Evolutionary conservation across 2,113 vertebrate species (phyloP), one percentile per base, ranked within the genome.

Genomic region (Eulacestoma nigropectus): DNA sequence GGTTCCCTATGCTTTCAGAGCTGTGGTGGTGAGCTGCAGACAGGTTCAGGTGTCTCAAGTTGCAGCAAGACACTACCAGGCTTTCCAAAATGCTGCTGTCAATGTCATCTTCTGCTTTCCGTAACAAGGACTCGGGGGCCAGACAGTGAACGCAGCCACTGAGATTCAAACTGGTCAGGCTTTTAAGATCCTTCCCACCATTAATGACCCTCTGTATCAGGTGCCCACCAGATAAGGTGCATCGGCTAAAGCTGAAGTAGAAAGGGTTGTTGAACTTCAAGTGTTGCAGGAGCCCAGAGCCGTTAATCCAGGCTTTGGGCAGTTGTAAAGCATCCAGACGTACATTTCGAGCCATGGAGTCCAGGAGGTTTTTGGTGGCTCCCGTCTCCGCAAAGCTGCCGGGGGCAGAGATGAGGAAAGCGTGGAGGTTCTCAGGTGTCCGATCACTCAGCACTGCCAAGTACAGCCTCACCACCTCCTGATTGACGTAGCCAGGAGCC

Each of bases 401-500:
- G 0, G 99, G 99, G 74, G 99, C 98, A 1, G 99, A 99, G 52
- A 99, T 98, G 13, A 99, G 98, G 96, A 99, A 99, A 92, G 99
- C 98, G 0, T 98, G 97, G 19, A 99, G 98, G 79, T 98, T 98
- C 96, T 99, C 98, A 0, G 99, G 99, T 1, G 99, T 98, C 27
- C 99, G 98, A 83, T 99, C 98, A 1, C 99, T 99, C 79, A 99
- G 99, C 63, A 99, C 99, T 0, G 99, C 99, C 93, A 99, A 96
- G 97, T 99, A 99, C 21, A 99, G 98, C 44, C 99, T 98, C 77
- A 99, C 98, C 94, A 99, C 98, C 53, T 99, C 99, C 97, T 99
- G 99, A 93, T 99, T 99, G 72, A 99, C 98, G 4, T 99, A 98
- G 94, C 99, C 99, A 6, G 99, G 99, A 7, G 99, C 99, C 96